Percentiles rank a stretch among this genome's conserved stretches.
These are phyloP conservation scores for Hypercompe scribonia DNA, from an alignment of 2,888 invertebrate species.

Conservation along the genomic window DNA sequence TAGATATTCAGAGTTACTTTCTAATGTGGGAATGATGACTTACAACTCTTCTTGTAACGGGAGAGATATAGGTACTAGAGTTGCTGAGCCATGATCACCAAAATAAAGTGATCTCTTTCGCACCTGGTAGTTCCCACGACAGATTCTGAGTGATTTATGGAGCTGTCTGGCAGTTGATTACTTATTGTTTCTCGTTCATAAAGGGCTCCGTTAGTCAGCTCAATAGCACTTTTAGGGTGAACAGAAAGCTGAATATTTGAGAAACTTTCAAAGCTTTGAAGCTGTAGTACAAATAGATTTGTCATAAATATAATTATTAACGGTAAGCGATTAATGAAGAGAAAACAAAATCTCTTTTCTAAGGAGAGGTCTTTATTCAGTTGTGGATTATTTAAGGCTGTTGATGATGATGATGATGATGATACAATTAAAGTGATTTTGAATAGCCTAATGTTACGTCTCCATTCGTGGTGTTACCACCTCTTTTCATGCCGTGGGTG, in stretches of 20 bases:
- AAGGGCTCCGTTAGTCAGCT: constrained; percentile 36
- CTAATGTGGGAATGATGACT: too few species aligned
- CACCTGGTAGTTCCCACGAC: constrained; percentile 48
- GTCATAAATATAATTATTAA: too few species aligned
- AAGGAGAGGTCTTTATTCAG: too few species aligned
- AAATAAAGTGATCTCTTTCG: constrained; percentile 41
- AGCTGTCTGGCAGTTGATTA: constrained; percentile 53
- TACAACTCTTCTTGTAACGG: rapidly evolving
- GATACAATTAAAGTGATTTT: too few species aligned
- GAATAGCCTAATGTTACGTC: too few species aligned
- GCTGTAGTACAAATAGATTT: too few species aligned
- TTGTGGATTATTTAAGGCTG: too few species aligned
- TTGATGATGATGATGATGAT: too few species aligned
- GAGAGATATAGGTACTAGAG: not conserved
- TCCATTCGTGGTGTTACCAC: too few species aligned
- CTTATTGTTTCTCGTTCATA: constrained; percentile 56
- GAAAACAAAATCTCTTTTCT: too few species aligned
- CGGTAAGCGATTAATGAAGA: too few species aligned
- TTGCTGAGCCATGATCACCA: constrained; percentile 13
- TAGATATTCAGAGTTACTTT: not conserved
- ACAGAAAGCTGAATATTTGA: not conserved
- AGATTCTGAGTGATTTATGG: constrained; percentile 61
- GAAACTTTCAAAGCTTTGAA: not conserved
- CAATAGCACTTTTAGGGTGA: constrained; percentile 26
- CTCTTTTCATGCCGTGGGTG: too few species aligned